phyloP scores from a whole-genome alignment of 92 coral and sea anemone genomes.

The Metridium senile region DNA sequence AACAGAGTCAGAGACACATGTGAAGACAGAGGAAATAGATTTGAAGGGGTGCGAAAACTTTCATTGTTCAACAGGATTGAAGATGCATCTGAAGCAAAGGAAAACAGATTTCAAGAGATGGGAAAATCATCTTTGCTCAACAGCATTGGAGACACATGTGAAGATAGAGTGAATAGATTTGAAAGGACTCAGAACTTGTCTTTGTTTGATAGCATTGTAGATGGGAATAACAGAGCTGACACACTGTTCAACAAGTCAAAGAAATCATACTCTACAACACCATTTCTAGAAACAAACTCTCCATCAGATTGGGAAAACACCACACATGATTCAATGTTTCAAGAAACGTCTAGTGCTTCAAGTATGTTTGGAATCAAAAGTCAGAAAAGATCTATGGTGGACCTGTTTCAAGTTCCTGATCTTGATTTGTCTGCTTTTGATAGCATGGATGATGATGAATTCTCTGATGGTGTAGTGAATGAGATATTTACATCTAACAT shows the following conservation, averaged over 20 bases:
- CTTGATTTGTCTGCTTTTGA: background rate
- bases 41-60: too few species aligned
- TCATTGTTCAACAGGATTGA: too few species aligned
- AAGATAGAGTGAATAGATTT: too few species aligned
- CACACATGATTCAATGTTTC: background rate
- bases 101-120: background rate
- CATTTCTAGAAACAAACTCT: background rate
- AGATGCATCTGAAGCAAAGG: background rate
- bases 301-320: background rate
- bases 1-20: background rate
- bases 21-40: slow-evolving; percentile 3
- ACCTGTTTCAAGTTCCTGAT: slow-evolving; percentile 32
- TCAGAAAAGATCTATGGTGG: background rate
- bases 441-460: background rate
- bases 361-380: background rate
- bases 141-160: background rate
- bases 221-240: background rate
- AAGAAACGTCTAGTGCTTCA: background rate
- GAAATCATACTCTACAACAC: background rate
- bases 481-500: background rate
- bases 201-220: background rate
- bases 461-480: background rate
- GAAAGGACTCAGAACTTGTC: background rate
- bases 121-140: background rate
- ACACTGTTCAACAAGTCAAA: background rate